phyloP scores from a whole-genome alignment of 2,888 invertebrate genomes.

The Phasia obesa region DNA sequence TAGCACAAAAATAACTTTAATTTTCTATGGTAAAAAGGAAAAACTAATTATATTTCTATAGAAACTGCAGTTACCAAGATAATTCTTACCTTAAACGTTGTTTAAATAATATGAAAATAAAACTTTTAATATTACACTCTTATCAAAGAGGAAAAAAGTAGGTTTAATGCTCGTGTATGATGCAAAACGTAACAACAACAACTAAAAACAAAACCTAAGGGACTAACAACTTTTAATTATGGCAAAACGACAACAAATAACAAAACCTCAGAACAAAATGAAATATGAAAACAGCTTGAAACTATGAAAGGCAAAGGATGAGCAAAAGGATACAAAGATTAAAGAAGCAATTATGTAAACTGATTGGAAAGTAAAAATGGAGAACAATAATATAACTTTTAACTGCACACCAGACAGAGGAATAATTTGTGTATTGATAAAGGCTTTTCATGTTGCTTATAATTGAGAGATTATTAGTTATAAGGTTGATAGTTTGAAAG shows the following conservation, averaged over 20 bases:
- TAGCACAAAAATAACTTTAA: too few relatives aligned
- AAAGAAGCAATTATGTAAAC: constrained; percentile 55
- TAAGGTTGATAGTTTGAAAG: neutral
- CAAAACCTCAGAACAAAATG: constrained; percentile 35
- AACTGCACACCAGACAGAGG: neutral
- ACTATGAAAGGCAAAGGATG: constrained; percentile 32
- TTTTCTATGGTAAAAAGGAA: too few relatives aligned
- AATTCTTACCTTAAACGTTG: constrained; percentile 3
- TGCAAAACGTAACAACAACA: constrained; percentile 29
- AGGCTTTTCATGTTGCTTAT: constrained; percentile 5
- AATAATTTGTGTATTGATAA: neutral
- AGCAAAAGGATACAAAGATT: constrained; percentile 37
- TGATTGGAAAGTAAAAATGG: constrained; percentile 38
- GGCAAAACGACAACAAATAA: constrained; percentile 53
- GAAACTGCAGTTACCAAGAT: constrained; percentile 13
- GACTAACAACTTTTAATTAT: constrained; percentile 69
- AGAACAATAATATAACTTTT: constrained; percentile 17
- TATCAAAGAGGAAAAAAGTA: neutral
- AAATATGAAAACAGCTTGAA: constrained; percentile 43
- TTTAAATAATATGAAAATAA: constrained; percentile 47
- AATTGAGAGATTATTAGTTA: constrained; percentile 37
- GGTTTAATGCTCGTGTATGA: constrained; percentile 34
- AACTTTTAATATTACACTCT: constrained; percentile 28
- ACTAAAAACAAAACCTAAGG: constrained; percentile 46
- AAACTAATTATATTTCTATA: constrained; percentile 27